Base-by-base conservation (phyloP, 2,113 vertebrate genomes). In the Alces alces region DNA sequence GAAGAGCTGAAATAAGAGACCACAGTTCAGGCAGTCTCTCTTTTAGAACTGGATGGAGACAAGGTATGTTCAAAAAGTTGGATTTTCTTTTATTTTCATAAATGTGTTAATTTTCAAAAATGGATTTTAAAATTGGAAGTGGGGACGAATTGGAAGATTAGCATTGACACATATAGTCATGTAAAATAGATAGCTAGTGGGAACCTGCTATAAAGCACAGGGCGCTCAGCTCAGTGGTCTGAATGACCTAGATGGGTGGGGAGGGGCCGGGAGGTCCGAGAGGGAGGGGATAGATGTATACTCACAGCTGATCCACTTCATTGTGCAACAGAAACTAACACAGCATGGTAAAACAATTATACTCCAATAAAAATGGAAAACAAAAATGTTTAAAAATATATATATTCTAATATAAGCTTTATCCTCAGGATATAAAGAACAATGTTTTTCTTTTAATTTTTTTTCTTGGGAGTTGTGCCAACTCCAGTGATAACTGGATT, bases 11-110 rank as follows among this genome's bases (percentile, higher is more conserved):
- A 98, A 70, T 98, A 89, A 91, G 99, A 99, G 98, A 99, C 98
- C 93, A 98, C 99, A 60, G 86, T 99, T 96, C 99, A 98, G 96
- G 96, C 98, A 0, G 98, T 98, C 54, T 99, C 99, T 60, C 97
- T 99, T 47, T 99, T 99, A 33, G 99, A 99, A 96, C 96, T 99
- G 96, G 99, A 99, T 76, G 99, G 99, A 98, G 99, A 99, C 96
- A 99, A 97, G 98, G 99, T 99, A 98, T 55, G 98, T 98, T 97
- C 33, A 97, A 96, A 66, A 25, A 52, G 8, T 39, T 94, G 21
- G 12, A 36, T 47, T 78, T 87, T 55, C 30, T 55, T 57, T 93
- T 25, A 12, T 92, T 95, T 90, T 60, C 6, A 39, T 55, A 27
- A 85, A 47, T 90, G 21, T 54, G 27, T 76, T 87, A 16, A 30